Evolutionary conservation across 64 coral and sea anemone genomes (phyloP).

Genomic region (Montipora capricornis): DNA sequence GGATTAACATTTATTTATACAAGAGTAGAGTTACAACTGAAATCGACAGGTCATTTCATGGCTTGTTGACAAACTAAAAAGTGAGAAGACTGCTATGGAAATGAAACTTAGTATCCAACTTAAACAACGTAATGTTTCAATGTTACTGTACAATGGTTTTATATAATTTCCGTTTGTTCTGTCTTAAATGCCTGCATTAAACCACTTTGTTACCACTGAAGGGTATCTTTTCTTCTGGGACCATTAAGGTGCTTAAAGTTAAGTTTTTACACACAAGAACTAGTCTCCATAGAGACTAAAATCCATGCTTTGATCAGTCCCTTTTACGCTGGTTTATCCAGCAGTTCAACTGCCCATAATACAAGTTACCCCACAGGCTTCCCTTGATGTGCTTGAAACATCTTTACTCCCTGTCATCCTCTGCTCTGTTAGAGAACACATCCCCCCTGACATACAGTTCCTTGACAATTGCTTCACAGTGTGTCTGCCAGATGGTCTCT

Average conservation of each 20-base stretch:
- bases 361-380: slow-evolving; percentile 12
- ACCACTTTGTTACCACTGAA: neutral
- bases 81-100: neutral
- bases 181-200: neutral
- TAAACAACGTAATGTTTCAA: slow-evolving; percentile 9
- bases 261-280: neutral
- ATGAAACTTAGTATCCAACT: slow-evolving; percentile 13
- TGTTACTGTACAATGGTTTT: neutral
- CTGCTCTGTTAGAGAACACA: slow-evolving; percentile 29
- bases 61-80: slow-evolving; percentile 21
- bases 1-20: slow-evolving; percentile 20
- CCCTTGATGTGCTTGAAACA: slow-evolving; percentile 46
- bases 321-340: slow-evolving; percentile 42
- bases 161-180: neutral
- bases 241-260: neutral
- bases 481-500: slow-evolving; percentile 63
- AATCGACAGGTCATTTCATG: slow-evolving; percentile 14
- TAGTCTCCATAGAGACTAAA: slow-evolving; percentile 5
- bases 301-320: slow-evolving; percentile 8
- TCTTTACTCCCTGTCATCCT: slow-evolving; percentile 26
- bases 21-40: slow-evolving; percentile 8
- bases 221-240: neutral
- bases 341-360: neutral
- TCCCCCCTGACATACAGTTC: slow-evolving; percentile 51
- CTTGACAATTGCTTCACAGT: slow-evolving; percentile 61